Conservation (phyloP, 2,888 invertebrate genomes). For the Aphidius colemani region DNA sequence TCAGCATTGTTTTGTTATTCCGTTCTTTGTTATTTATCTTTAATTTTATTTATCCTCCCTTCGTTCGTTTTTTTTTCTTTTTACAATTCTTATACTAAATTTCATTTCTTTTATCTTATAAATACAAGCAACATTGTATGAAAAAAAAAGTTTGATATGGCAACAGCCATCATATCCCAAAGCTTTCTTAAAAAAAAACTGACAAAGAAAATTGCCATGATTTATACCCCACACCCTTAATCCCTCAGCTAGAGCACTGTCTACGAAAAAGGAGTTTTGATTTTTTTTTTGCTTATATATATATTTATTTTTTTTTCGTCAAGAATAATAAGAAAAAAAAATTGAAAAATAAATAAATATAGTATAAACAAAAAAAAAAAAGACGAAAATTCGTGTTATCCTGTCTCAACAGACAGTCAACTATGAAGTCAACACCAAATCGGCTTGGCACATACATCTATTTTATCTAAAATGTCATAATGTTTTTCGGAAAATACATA, state of each 20-base stretch:
- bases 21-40: constrained; percentile 40
- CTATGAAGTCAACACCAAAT: too few species aligned
- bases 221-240: constrained; percentile 13
- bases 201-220: constrained; percentile 18
- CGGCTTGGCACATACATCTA: too few species aligned
- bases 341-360: not conserved
- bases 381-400: too few species aligned
- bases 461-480: too few species aligned
- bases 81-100: not conserved
- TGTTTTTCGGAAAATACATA: too few species aligned
- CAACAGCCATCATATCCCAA: too few species aligned
- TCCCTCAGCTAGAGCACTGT: not conserved
- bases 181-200: not conserved
- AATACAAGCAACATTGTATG: not conserved
- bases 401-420: too few species aligned
- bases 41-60: constrained; percentile 40
- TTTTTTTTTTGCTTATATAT: not conserved
- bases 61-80: not conserved
- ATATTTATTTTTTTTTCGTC: not conserved
- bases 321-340: not conserved
- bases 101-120: not conserved
- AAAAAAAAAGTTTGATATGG: too few species aligned
- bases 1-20: constrained; percentile 42
- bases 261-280: constrained; percentile 10
- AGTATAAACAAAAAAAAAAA: not conserved